These are phyloP conservation scores for Campoletis sonorensis DNA, from an alignment of 1,140 invertebrate genomes.

Conservation along the genomic window DNA sequence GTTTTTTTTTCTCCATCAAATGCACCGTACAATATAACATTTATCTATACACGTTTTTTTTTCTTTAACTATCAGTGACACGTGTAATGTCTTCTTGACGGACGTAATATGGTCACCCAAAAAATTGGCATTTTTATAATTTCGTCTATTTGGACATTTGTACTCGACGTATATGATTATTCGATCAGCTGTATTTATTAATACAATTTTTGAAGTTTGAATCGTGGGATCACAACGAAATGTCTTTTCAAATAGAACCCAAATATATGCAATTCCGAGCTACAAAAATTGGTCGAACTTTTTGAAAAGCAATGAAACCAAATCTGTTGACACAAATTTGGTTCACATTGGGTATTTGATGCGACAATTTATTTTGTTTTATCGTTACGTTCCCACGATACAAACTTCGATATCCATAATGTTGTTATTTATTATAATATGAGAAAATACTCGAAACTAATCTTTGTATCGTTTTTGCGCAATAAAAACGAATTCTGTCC, in stretches of 20 bases:
- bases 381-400: too few relatives aligned
- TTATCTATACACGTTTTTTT: not conserved
- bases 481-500: conserved; percentile 26
- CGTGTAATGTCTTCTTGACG: not conserved
- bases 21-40: not conserved
- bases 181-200: conserved; percentile 36
- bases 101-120: not conserved
- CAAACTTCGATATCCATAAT: too few relatives aligned
- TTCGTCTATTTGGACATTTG: conserved; percentile 59
- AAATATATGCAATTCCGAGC: too few relatives aligned
- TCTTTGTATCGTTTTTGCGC: conserved; percentile 47
- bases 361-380: too few relatives aligned
- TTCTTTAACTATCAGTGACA: not conserved
- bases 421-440: conserved; percentile 48
- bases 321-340: too few relatives aligned
- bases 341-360: too few relatives aligned
- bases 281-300: too few relatives aligned
- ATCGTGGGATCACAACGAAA: too few relatives aligned
- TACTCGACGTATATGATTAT: conserved; percentile 64
- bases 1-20: not conserved
- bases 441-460: conserved; percentile 64
- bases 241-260: too few relatives aligned
- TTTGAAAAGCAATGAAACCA: too few relatives aligned
- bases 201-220: too few relatives aligned
- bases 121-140: not conserved